Conservation (phyloP, 2,888 invertebrate species). For the Morpho achilles region DNA sequence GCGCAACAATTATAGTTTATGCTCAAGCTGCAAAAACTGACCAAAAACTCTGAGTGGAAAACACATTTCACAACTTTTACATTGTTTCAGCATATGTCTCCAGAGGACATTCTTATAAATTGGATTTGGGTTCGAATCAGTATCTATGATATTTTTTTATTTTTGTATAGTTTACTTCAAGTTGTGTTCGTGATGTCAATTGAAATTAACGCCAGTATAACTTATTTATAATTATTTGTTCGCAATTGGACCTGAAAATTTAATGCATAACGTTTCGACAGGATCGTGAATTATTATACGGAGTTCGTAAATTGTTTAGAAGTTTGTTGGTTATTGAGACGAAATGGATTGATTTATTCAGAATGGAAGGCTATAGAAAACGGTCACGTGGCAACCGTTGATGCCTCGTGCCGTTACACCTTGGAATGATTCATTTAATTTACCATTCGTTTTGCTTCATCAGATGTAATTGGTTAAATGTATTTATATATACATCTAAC, state of each 20-base stretch:
- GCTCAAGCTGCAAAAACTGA: not conserved
- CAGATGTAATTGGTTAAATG: not conserved
- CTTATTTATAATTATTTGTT: not conserved
- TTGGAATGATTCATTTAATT: slow-evolving; percentile 11
- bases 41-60: slow-evolving; percentile 39
- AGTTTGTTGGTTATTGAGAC: slow-evolving; percentile 48
- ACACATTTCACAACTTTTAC: slow-evolving; percentile 62
- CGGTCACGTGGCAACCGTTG: slow-evolving; percentile 50
- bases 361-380: slow-evolving; percentile 46
- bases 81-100: slow-evolving; percentile 68
- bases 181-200: too few species aligned
- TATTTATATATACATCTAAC: too few species aligned
- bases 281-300: slow-evolving; percentile 44
- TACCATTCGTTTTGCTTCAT: slow-evolving; percentile 2
- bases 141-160: slow-evolving; percentile 31
- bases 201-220: not conserved
- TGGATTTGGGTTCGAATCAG: slow-evolving; percentile 72
- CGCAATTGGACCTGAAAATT: slow-evolving; percentile 25
- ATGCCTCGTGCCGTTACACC: slow-evolving; percentile 34
- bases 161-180: slow-evolving; percentile 7
- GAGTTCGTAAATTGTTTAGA: slow-evolving; percentile 55
- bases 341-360: slow-evolving; percentile 56
- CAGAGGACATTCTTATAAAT: slow-evolving; percentile 68
- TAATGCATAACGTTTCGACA: slow-evolving; percentile 32
- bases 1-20: too few species aligned